A percentile compares a stretch with the other conserved stretches of the same genome.
Conservation (phyloP, 2,113 vertebrate genomes). For the Callipepla squamata region DNA sequence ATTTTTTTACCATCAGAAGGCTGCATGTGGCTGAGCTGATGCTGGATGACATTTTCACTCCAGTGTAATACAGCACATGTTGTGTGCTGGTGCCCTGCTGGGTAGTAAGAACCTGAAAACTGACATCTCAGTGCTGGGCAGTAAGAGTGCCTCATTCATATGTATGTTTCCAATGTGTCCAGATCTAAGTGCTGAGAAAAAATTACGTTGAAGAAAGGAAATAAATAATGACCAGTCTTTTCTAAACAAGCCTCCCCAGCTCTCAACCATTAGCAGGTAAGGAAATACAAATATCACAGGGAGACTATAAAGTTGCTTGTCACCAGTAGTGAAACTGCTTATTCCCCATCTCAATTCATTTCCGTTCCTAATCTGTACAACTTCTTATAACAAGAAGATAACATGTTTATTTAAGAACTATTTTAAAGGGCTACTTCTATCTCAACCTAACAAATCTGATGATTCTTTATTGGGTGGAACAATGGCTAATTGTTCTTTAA, state of each 20-base stretch:
- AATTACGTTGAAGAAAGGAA: background rate
- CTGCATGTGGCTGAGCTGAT: slow-evolving; percentile 22
- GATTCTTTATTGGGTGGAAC: background rate
- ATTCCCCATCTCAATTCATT: background rate
- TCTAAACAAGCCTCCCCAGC: background rate
- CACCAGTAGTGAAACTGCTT: background rate
- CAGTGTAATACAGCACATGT: background rate
- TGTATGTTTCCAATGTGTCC: background rate
- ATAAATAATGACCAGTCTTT: background rate
- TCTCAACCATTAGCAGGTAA: background rate
- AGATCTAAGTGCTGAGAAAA: background rate
- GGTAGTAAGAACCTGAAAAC: background rate
- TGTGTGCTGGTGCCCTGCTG: background rate
- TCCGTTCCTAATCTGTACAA: background rate
- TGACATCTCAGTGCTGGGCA: background rate
- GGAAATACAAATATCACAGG: background rate
- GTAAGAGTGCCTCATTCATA: background rate
- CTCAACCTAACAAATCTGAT: background rate
- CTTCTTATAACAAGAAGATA: background rate
- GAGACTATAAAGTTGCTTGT: background rate
- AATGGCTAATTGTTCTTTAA: background rate
- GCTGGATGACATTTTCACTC: slow-evolving; percentile 36
- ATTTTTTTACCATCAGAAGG: background rate
- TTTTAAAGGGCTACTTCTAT: background rate
- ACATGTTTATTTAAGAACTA: background rate